phyloP scores from a whole-genome alignment of 2,888 invertebrate genomes.

The Lampropteryx suffumata region DNA sequence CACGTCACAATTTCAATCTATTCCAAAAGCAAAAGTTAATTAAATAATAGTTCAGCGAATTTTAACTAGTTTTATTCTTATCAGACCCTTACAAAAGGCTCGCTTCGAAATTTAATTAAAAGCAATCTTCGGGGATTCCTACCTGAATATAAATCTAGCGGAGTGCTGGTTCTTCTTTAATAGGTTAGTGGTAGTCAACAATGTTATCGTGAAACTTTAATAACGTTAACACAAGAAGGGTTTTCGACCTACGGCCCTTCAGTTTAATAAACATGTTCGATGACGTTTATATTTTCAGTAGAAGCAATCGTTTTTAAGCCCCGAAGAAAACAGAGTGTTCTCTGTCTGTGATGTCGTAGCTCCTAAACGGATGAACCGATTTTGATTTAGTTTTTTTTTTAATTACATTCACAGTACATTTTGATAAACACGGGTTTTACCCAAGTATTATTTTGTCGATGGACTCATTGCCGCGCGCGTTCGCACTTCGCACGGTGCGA shows the following conservation, averaged over 20 bases:
- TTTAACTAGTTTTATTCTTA: constrained; percentile 35
- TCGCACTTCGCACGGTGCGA: too few species aligned
- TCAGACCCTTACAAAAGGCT: constrained; percentile 29
- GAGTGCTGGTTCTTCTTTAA: constrained; percentile 62
- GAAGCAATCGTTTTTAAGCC: too few species aligned
- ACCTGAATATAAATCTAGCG: constrained; percentile 57
- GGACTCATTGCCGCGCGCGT: too few species aligned
- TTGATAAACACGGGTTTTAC: too few species aligned
- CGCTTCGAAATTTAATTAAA: constrained; percentile 59
- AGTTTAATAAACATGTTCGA: constrained; percentile 13
- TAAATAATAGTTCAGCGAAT: constrained; percentile 16
- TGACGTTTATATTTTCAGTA: too few species aligned
- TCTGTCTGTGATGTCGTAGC: too few species aligned
- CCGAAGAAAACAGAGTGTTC: too few species aligned
- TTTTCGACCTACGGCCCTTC: constrained; percentile 34
- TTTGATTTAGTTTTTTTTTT: too few species aligned
- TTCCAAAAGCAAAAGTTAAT: constrained; percentile 15
- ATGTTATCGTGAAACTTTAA: constrained; percentile 66
- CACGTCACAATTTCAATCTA: constrained; percentile 19
- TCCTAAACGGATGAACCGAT: too few species aligned
- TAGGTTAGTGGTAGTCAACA: constrained; percentile 51
- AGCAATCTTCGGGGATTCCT: constrained; percentile 50
- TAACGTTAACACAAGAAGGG: constrained; percentile 56
- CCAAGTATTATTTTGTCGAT: too few species aligned
- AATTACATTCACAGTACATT: too few species aligned